Evolutionary conservation across 92 coral and sea anemone genomes (phyloP).

Genomic region (Zoanthus sociatus): DNA sequence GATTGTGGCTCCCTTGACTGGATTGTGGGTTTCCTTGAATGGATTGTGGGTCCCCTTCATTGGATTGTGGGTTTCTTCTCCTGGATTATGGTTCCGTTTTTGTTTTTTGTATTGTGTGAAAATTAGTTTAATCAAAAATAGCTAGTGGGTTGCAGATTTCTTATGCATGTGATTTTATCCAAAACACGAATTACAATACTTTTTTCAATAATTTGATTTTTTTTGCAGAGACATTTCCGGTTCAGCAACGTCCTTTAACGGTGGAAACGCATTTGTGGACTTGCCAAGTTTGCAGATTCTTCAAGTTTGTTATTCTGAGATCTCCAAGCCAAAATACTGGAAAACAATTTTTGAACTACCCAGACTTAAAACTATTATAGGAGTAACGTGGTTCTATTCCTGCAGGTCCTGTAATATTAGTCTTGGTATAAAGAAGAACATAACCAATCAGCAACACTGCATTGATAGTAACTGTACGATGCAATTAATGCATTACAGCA

Average conservation of each 20-base stretch:
- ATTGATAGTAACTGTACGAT: slow-evolving; percentile 8
- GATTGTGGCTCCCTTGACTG: background rate
- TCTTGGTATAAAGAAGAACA: slow-evolving; percentile 8
- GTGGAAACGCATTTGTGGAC: background rate
- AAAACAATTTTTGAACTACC: slow-evolving; percentile 4
- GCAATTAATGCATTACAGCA: slow-evolving; percentile 17
- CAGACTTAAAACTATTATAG: background rate
- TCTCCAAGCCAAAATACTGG: slow-evolving; percentile 34
- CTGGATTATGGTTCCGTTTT: background rate
- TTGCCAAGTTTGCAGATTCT: slow-evolving; percentile 2
- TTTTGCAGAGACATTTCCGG: slow-evolving; percentile 1
- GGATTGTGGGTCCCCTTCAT: background rate
- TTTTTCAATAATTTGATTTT: background rate
- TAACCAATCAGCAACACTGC: background rate
- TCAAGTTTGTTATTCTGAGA: background rate
- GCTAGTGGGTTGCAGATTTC: background rate
- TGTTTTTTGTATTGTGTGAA: too few species aligned
- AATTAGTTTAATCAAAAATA: too few species aligned
- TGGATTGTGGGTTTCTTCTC: background rate
- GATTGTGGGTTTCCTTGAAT: background rate
- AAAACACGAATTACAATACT: too few species aligned
- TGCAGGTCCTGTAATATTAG: slow-evolving; percentile 19
- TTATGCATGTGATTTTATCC: background rate
- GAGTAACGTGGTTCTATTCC: background rate
- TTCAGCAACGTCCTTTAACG: background rate